These are phyloP conservation scores for Volucella inflata DNA, from an alignment of 2,888 invertebrate species.

Conservation along the genomic window DNA sequence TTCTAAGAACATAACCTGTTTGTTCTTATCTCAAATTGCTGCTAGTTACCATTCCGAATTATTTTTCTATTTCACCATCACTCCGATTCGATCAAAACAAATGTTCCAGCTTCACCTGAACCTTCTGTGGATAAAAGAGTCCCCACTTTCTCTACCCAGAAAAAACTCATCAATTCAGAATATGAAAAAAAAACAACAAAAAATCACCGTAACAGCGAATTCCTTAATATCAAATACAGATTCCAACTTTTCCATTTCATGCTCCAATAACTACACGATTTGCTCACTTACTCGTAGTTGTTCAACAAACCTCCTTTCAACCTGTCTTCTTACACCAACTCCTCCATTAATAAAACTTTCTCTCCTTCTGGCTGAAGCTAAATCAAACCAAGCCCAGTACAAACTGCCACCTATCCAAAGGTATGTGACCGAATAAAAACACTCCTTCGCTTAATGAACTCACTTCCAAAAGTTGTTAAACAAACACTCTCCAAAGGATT, in stretches of 20 bases:
- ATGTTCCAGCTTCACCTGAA: too few species aligned
- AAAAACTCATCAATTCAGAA: too few species aligned
- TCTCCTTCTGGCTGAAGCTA: conserved; percentile 10
- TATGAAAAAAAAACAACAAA: too few species aligned
- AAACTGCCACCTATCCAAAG: conserved; percentile 6
- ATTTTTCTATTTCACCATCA: too few species aligned
- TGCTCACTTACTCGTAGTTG: conserved; percentile 24
- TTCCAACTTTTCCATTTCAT: conserved; percentile 5
- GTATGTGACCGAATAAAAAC: conserved; percentile 56
- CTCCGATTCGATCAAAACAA: too few species aligned
- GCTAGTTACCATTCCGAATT: too few species aligned
- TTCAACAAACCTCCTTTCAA: conserved; percentile 15
- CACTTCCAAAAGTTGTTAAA: conserved; percentile 54
- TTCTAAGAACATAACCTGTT: too few species aligned
- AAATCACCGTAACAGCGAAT: too few species aligned
- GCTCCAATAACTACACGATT: conserved; percentile 52
- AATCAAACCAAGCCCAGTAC: background rate
- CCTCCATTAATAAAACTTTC: conserved; percentile 16
- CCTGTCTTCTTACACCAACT: conserved; percentile 27
- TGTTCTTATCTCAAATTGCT: too few species aligned
- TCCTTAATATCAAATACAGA: background rate
- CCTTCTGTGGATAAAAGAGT: too few species aligned
- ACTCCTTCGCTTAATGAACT: conserved; percentile 67
- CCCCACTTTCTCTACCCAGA: too few species aligned
- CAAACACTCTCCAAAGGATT: conserved; percentile 62